Conservation (phyloP, 2,797 vertebrate species). For the Anabacerthia variegaticeps region DNA sequence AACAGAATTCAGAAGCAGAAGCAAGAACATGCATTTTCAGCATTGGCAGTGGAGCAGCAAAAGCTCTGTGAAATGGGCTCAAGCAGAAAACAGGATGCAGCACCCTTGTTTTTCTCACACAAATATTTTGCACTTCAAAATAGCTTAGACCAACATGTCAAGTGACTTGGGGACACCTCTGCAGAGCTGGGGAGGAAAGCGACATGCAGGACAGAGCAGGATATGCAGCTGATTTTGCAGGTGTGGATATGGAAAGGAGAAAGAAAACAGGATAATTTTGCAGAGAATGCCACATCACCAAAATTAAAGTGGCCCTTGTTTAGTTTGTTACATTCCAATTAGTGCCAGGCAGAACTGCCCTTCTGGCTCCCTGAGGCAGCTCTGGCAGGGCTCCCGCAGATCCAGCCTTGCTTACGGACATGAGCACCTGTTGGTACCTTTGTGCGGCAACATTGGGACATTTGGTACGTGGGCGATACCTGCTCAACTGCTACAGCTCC, state of each 20-base stretch:
- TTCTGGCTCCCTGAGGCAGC: not conserved
- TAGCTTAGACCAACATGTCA: not conserved
- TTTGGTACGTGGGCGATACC: not conserved
- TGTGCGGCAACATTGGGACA: not conserved
- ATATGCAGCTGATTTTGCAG: conserved; percentile 1
- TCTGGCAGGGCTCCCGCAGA: not conserved
- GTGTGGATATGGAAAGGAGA: not conserved
- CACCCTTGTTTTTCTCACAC: not conserved
- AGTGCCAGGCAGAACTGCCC: conserved; percentile 29
- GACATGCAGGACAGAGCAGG: conserved; percentile 49
- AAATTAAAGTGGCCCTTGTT: not conserved
- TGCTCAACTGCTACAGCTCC: conserved; percentile 47
- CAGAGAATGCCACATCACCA: not conserved
- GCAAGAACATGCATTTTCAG: conserved; percentile 38
- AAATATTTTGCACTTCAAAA: not conserved
- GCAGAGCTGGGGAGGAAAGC: not conserved
- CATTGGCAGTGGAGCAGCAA: not conserved
- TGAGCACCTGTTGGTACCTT: not conserved
- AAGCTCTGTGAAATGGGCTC: not conserved
- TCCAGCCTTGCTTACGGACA: not conserved
- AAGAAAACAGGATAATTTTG: not conserved
- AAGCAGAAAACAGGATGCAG: conserved; percentile 40
- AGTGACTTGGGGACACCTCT: not conserved
- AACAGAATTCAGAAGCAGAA: conserved; percentile 1
- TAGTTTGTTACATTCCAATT: conserved; percentile 8